Evolutionary conservation across 1,140 invertebrate species (phyloP), one percentile per base, ranked within the genome.

Genomic region (Diorhabda carinulata): DNA sequence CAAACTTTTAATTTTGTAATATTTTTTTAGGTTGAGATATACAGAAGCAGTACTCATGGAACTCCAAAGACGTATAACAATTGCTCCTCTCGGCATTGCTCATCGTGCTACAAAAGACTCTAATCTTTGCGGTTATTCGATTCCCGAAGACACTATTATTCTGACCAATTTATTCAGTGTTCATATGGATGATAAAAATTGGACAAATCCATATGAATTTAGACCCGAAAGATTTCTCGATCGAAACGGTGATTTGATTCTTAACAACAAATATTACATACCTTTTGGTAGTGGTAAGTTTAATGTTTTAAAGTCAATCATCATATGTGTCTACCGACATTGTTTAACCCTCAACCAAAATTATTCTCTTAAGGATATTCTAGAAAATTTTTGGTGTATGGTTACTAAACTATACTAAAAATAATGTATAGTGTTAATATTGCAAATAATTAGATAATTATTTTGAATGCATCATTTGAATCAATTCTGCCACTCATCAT

Each of bases 71-170:
- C 64, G 64, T 40, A 43, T 61, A 4, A 75, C 76, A 64, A 79
- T 90, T 4, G 84, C 87, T 4, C 86, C 90, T 1, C 76, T 89
- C 5, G 86, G 85, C 2, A 81, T 90, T 57, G 86, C 89, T 2
- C 89, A 90, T 71, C 83, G 84, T 76, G 83, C 88, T 2, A 79
- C 82, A 2, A 80, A 85, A 61, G 82, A 87, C 65, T 82, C 87
- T 1, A 76, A 74, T 43, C 75, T 92, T 3, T 80, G 84, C 7
- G 85, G 85, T 58, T 90, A 88, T 73, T 68, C 73, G 25, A 89
- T 92, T 78, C 89, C 90, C 2, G 86, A 91, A 87, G 86, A 86
- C n/a, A 89, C 90, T 0, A 83, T 87, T 43, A 76, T 94, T 8
- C 79, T 93, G 47, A 82, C 89, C 0, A 89, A 90, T 73, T 81